Conservation (phyloP, 2,797 vertebrate genomes). For the Dallia pectoralis region DNA sequence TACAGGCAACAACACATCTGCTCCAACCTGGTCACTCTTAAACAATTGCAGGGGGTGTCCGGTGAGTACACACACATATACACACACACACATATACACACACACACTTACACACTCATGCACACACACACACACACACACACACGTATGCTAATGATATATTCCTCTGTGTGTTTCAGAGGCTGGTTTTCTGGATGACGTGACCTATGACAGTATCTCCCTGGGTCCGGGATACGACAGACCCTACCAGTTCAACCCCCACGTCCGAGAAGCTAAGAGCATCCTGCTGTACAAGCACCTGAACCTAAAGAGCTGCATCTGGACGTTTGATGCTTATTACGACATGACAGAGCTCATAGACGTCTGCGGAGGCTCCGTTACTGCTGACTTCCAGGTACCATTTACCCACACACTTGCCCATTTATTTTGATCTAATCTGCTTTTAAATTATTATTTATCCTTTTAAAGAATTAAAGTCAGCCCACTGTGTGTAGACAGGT, state of each 20-base stretch:
- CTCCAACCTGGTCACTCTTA: constrained; percentile 89
- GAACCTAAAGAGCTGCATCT: constrained; percentile 98
- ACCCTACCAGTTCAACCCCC: constrained; percentile 90
- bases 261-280: constrained; percentile 82
- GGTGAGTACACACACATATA: constrained; percentile 69
- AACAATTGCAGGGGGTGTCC: constrained; percentile 84
- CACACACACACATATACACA: constrained; percentile 11
- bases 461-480: too few species aligned
- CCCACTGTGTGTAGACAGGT: too few species aligned
- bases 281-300: constrained; percentile 95
- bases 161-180: constrained; percentile 68
- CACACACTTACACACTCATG: background rate
- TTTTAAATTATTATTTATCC: too few species aligned
- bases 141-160: background rate
- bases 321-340: constrained; percentile 96
- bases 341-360: constrained; percentile 98
- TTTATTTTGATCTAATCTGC: too few species aligned
- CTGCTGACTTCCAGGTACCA: constrained; percentile 97
- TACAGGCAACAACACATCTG: constrained; percentile 97
- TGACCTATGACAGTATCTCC: constrained; percentile 77
- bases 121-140: background rate
- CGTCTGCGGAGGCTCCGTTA: constrained; percentile 92
- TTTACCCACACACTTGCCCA: too few species aligned
- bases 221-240: constrained; percentile 92
- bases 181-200: constrained; percentile 87